Base-by-base conservation (phyloP, 1,140 invertebrate genomes). In the Meloidogyne exigua region DNA sequence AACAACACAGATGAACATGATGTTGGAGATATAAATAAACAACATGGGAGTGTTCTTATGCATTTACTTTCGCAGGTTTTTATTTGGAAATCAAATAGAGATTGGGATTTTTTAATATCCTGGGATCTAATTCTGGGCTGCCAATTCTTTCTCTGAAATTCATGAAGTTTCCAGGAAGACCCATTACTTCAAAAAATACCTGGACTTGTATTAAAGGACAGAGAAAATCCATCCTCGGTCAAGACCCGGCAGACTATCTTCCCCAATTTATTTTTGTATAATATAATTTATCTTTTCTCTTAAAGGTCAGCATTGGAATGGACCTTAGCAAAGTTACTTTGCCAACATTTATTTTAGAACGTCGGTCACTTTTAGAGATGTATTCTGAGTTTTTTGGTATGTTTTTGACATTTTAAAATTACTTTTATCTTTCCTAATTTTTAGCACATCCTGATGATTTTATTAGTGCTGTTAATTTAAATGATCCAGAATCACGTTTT, bases 241-340 rank as follows among this genome's bases (percentile, higher is more conserved):
- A n/a, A n/a, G n/a, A n/a, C n/a, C n/a, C n/a, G n/a, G n/a, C n/a
- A n/a, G n/a, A n/a, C n/a, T n/a, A n/a, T n/a, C n/a, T n/a, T n/a
- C n/a, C n/a, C n/a, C n/a, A n/a, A n/a, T n/a, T n/a, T n/a, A n/a
- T n/a, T n/a, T n/a, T 32, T 32, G 28, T 32, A 7, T 7, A 32
- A 32, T 3, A 3, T 7, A 49, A 18, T 49, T 49, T 13, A 1
- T 11, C 25, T n/a, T 68, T 62, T 21, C 23, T 68, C 74, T 88
- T 88, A 36, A 88, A 90, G 83, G 87, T 91, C 26, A 91, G 90
- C 82, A 84, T 91, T 15, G 90, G 90, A 75, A 91, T 90, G 90
- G 90, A 91, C 82, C 82, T 91, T 25, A 91, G 90, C 0, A 90
- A 90, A 86, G 89, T 90, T 18, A 89, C 89, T 18, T 83, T 90